A percentile compares a stretch with the other conserved stretches of the same genome.
Evolutionary conservation across 2,888 invertebrate species (phyloP).

Genomic region (Stenodema calcarata): DNA sequence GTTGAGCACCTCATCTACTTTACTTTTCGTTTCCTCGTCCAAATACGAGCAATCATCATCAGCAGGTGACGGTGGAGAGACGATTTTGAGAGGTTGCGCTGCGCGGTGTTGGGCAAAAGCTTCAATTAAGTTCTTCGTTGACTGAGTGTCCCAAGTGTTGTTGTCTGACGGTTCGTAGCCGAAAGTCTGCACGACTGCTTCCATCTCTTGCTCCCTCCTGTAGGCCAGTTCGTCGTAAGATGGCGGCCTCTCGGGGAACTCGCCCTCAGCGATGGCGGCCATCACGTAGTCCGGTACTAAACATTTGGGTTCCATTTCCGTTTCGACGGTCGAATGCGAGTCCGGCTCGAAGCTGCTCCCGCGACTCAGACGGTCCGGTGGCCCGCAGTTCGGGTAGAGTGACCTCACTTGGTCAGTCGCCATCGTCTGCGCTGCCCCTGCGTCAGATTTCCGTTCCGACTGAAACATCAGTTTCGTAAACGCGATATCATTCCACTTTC

Average conservation of each 20-base stretch:
- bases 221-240: slow-evolving; percentile 14
- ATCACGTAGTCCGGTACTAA: slow-evolving; percentile 8
- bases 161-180: slow-evolving; percentile 7
- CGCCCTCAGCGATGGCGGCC: neutral
- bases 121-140: neutral
- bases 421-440: no score
- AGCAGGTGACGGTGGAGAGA: no score
- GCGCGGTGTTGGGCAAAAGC: neutral
- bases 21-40: neutral
- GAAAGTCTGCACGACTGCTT: neutral
- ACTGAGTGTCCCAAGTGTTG: neutral
- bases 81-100: neutral
- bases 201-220: neutral
- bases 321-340: neutral
- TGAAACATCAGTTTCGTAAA: neutral
- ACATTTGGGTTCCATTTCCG: neutral
- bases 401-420: neutral
- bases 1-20: neutral
- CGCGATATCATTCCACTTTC: no score
- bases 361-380: neutral
- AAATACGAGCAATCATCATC: neutral
- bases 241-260: neutral
- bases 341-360: neutral
- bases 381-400: neutral
- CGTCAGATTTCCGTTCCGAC: neutral